Conservation (phyloP, 35 echinoderm and acorn worm species). For the Acanthaster planci region DNA sequence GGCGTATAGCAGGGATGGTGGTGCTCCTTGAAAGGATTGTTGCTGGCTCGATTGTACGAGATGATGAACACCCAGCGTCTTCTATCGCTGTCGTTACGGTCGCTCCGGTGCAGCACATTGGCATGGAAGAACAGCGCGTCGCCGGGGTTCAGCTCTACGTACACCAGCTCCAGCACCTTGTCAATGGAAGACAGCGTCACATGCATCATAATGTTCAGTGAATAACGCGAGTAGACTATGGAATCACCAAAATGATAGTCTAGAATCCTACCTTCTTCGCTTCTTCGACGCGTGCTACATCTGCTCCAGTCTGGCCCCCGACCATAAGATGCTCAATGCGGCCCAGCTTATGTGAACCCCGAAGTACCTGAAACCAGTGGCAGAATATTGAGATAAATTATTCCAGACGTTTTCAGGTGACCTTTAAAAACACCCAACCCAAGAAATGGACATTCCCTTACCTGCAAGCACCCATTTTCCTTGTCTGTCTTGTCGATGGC, state of each 20-base stretch:
- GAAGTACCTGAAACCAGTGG: slow-evolving; percentile 27
- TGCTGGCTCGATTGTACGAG: slow-evolving; percentile 54
- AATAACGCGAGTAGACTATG: too few species aligned
- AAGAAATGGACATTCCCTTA: not conserved
- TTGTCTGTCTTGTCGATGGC: slow-evolving; percentile 32
- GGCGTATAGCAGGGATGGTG: slow-evolving; percentile 59
- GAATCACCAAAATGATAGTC: not conserved
- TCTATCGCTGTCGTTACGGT: slow-evolving; percentile 46
- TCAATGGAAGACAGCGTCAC: too few species aligned
- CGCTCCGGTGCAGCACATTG: slow-evolving; percentile 48
- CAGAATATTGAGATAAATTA: not conserved
- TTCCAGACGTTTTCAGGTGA: not conserved
- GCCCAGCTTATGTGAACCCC: slow-evolving; percentile 61
- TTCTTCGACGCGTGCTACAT: slow-evolving; percentile 54
- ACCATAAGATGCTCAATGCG: slow-evolving; percentile 45
- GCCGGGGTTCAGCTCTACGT: slow-evolving; percentile 48
- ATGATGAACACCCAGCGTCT: slow-evolving; percentile 60
- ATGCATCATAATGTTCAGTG: too few species aligned
- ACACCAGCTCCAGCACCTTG: slow-evolving; percentile 9
- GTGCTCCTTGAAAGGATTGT: slow-evolving; percentile 42
- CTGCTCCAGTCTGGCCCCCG: slow-evolving; percentile 57
- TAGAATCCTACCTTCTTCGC: slow-evolving; percentile 23
- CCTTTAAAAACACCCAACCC: too few species aligned
- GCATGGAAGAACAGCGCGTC: slow-evolving; percentile 62
- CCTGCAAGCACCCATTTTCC: slow-evolving; percentile 51